phyloP scores from a whole-genome alignment of 2,888 invertebrate species.

The Agonum fuliginosum region DNA sequence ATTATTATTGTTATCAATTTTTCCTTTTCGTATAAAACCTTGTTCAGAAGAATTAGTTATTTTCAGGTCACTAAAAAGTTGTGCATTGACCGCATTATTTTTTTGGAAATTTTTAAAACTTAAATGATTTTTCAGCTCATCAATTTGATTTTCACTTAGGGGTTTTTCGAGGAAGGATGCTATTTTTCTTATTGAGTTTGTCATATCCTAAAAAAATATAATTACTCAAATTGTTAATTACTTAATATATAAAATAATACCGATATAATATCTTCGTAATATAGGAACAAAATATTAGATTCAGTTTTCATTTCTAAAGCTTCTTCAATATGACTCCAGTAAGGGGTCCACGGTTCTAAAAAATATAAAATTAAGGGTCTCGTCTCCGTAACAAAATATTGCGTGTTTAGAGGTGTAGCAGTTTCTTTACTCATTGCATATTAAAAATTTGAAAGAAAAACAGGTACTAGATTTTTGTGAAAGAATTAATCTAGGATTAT shows the following conservation, averaged over 20 bases:
- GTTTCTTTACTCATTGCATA: too few species aligned
- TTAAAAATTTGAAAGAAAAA: too few species aligned
- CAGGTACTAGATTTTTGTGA: too few species aligned
- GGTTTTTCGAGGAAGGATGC: constrained; percentile 78
- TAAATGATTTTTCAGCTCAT: constrained; percentile 81
- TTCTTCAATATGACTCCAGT: constrained; percentile 86
- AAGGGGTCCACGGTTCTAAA: constrained; percentile 84
- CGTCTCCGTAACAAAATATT: too few species aligned
- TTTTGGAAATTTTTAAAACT: constrained; percentile 87
- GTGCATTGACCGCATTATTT: constrained; percentile 86
- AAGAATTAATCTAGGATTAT: too few species aligned
- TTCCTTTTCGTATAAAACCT: constrained; percentile 82
- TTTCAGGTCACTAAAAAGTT: constrained; percentile 78
- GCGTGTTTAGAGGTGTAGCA: too few species aligned
- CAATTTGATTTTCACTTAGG: constrained; percentile 77
- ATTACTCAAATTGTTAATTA: constrained; percentile 43
- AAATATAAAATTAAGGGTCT: constrained; percentile 52
- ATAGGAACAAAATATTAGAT: constrained; percentile 83
- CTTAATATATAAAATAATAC: too few species aligned
- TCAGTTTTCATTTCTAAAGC: constrained; percentile 81
- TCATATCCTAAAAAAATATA: constrained; percentile 76
- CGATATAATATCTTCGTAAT: constrained; percentile 86
- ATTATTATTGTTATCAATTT: constrained; percentile 82
- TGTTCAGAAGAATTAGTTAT: constrained; percentile 77
- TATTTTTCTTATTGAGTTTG: constrained; percentile 76